These are phyloP conservation scores for Paramormyrops hopkinsi DNA, from an alignment of 2,797 vertebrate species.

Conservation along the genomic window DNA sequence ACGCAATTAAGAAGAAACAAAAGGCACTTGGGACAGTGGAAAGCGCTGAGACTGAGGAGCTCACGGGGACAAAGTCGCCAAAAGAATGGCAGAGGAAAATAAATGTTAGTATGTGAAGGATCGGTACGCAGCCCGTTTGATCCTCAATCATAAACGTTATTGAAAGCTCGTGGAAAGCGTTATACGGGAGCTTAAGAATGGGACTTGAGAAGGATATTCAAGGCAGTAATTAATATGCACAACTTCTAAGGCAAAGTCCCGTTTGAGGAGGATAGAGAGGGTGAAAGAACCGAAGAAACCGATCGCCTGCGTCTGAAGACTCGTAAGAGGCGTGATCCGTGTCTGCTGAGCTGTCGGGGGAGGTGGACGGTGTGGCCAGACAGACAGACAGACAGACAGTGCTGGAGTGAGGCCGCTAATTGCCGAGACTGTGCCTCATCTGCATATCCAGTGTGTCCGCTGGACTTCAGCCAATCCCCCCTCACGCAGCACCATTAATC, in stretches of 20 bases:
- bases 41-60: not conserved
- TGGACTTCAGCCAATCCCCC: conserved; percentile 91
- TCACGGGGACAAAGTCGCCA: conserved; percentile 6
- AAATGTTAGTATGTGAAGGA: conserved; percentile 34
- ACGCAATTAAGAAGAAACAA: conserved; percentile 21
- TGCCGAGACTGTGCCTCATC: conserved; percentile 89
- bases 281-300: conserved; percentile 46
- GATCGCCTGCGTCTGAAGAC: conserved; percentile 58
- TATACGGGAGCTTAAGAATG: conserved; percentile 21
- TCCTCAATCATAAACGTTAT: conserved; percentile 3
- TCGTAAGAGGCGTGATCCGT: conserved; percentile 62
- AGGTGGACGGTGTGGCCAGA: conserved; percentile 51
- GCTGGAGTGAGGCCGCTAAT: conserved; percentile 75
- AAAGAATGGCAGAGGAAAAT: conserved; percentile 35
- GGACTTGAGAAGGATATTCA: conserved; percentile 34
- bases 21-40: not conserved
- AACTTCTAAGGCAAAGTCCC: conserved; percentile 46
- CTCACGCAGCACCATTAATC: conserved; percentile 83
- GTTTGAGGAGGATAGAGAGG: conserved; percentile 34
- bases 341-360: conserved; percentile 14
- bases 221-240: conserved; percentile 33
- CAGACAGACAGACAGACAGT: conserved; percentile 63
- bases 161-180: conserved; percentile 25
- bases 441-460: conserved; percentile 88
- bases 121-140: conserved; percentile 25